Evolutionary conservation across 2,888 invertebrate species (phyloP).

Genomic region (Eristalis tenax): DNA sequence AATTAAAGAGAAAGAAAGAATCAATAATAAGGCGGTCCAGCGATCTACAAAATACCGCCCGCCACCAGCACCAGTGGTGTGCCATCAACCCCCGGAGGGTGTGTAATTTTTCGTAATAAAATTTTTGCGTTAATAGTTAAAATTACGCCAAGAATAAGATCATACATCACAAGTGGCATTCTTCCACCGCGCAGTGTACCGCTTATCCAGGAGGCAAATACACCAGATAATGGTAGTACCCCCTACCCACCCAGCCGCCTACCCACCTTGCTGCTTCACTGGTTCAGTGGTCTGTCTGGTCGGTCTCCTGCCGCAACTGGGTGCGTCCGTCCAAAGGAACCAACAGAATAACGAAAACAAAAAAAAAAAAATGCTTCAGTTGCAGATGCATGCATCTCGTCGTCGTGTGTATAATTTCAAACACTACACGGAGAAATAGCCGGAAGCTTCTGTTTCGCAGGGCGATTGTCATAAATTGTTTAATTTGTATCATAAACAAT

Average conservation of each 20-base stretch:
- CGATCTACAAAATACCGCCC: neutral
- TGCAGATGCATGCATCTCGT: conserved; percentile 50
- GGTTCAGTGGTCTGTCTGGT: neutral
- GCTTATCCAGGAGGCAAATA: conserved; percentile 68
- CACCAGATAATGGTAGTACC: conserved; percentile 42
- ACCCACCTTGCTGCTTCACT: neutral
- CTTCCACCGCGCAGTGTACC: conserved; percentile 53
- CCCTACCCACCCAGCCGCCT: no score
- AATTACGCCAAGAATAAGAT: conserved; percentile 74
- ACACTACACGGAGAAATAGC: conserved; percentile 69
- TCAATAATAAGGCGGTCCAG: conserved; percentile 43
- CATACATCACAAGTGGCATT: conserved; percentile 75
- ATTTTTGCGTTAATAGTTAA: conserved; percentile 75
- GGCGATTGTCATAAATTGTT: conserved; percentile 81
- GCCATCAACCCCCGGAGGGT: conserved; percentile 71
- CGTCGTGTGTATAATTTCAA: conserved; percentile 62
- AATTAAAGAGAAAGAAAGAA: conserved; percentile 46
- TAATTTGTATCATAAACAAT: conserved; percentile 82
- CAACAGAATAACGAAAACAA: no score
- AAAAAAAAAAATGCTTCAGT: conserved; percentile 33
- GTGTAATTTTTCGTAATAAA: conserved; percentile 76
- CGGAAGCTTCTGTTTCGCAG: conserved; percentile 73
- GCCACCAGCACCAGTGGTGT: conserved; percentile 20
- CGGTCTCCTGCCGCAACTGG: conserved; percentile 28
- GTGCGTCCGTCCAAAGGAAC: conserved; percentile 32